These are phyloP conservation scores for Taenaris catops DNA, from an alignment of 2,888 invertebrate species.

Conservation along the genomic window DNA sequence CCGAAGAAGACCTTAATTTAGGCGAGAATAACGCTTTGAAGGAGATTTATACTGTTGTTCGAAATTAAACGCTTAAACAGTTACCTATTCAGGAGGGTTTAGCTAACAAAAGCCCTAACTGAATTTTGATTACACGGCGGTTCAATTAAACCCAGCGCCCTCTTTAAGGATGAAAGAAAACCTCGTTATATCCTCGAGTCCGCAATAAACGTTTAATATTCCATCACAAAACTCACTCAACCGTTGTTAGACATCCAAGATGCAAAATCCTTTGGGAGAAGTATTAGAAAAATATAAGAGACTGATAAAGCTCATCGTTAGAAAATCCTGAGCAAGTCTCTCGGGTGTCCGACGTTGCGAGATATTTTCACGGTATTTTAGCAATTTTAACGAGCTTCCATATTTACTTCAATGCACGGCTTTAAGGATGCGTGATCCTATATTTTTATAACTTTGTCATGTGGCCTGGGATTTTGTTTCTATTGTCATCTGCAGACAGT, in stretches of 20 bases:
- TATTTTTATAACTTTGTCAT: slow-evolving; percentile 34
- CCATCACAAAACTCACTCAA: slow-evolving; percentile 47
- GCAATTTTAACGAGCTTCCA: slow-evolving; percentile 75
- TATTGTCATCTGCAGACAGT: slow-evolving; percentile 5
- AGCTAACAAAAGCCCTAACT: slow-evolving; percentile 26
- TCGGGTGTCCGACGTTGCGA: slow-evolving; percentile 62
- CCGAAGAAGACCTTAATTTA: slow-evolving; percentile 20
- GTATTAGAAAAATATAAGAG: slow-evolving; percentile 69
- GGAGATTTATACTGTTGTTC: slow-evolving; percentile 24
- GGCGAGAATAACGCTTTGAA: slow-evolving; percentile 21
- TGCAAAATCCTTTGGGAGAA: slow-evolving; percentile 57
- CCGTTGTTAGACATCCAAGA: slow-evolving; percentile 43
- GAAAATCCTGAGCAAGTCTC: slow-evolving; percentile 41
- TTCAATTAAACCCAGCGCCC: slow-evolving; percentile 27
- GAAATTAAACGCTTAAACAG: slow-evolving; percentile 25
- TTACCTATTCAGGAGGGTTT: slow-evolving; percentile 26
- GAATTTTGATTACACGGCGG: slow-evolving; percentile 29
- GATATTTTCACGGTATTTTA: slow-evolving; percentile 77
- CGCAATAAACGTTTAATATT: slow-evolving; percentile 40
- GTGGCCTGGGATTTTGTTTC: slow-evolving; percentile 9
- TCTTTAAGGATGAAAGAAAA: slow-evolving; percentile 28
- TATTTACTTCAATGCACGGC: slow-evolving; percentile 64
- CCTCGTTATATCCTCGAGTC: slow-evolving; percentile 27
- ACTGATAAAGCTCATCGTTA: slow-evolving; percentile 47
- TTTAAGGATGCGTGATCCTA: slow-evolving; percentile 46